Conservation (phyloP, 2,888 invertebrate species). For the Chelonus formosanus region DNA sequence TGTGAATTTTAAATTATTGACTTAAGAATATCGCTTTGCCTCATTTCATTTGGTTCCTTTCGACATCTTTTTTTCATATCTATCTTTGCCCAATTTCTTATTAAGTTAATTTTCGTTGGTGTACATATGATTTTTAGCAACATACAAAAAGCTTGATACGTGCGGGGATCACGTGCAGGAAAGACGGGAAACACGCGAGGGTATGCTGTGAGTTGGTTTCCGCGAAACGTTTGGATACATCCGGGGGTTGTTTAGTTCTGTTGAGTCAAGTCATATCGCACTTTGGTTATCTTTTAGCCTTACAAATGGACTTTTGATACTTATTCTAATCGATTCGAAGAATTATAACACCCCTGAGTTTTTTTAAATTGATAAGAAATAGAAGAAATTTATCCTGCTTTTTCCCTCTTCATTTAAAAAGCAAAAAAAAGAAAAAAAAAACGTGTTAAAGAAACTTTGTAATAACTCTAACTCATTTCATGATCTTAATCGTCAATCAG, state of each 20-base stretch:
- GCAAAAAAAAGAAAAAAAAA: too few relatives aligned
- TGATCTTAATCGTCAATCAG: too few relatives aligned
- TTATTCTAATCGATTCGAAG: not conserved
- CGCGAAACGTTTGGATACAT: constrained; percentile 41
- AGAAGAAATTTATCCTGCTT: not conserved
- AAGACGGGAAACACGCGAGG: constrained; percentile 30
- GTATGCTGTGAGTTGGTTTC: constrained; percentile 36
- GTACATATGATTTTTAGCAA: not conserved
- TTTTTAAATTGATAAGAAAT: constrained; percentile 6
- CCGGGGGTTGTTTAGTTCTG: constrained; percentile 1
- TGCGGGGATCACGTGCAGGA: constrained; percentile 9
- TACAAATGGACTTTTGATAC: constrained; percentile 1
- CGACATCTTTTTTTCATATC: not conserved
- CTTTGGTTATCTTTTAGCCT: constrained; percentile 26
- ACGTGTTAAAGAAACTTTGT: too few relatives aligned
- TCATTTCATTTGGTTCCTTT: not conserved
- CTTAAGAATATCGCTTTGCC: not conserved
- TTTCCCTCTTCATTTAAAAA: not conserved
- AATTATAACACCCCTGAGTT: constrained; percentile 3
- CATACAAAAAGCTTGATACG: constrained; percentile 2
- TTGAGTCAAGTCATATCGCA: constrained; percentile 13
- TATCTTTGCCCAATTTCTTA: not conserved
- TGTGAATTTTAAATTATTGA: too few relatives aligned
- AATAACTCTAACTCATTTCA: too few relatives aligned
- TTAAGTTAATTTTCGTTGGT: not conserved